Percentiles rank a stretch among this genome's conserved stretches.
These are phyloP conservation scores for Druceiella hillmani DNA, from an alignment of 2,888 invertebrate species.

Conservation along the genomic window DNA sequence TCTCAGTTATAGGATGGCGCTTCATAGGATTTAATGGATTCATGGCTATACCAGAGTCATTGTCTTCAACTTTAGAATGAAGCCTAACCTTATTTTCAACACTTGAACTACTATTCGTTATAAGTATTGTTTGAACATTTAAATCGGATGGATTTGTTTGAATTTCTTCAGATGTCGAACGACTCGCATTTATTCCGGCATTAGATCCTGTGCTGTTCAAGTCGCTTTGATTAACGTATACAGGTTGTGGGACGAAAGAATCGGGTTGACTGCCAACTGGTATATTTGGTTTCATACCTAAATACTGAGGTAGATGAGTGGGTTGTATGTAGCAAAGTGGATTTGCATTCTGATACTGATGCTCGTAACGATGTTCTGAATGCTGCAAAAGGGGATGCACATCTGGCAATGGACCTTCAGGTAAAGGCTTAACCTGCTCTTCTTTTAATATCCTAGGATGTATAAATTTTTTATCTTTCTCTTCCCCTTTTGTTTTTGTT, in stretches of 20 bases:
- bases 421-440: conserved; percentile 47
- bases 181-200: conserved; percentile 40
- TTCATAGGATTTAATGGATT: conserved; percentile 54
- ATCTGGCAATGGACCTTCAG: conserved; percentile 42
- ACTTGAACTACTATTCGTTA: too few species aligned
- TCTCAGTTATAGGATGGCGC: conserved; percentile 69
- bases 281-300: conserved; percentile 51
- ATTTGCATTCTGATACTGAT: conserved; percentile 51
- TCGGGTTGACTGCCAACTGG: conserved; percentile 35
- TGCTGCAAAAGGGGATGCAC: conserved; percentile 69
- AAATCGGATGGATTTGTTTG: conserved; percentile 32
- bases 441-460: conserved; percentile 46
- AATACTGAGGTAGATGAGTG: conserved; percentile 57
- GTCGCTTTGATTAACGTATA: conserved; percentile 47
- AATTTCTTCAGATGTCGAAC: conserved; percentile 42
- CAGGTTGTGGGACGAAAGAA: conserved; percentile 39
- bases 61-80: conserved; percentile 56
- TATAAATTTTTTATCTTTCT: conserved; percentile 50
- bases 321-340: conserved; percentile 51
- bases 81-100: too few species aligned
- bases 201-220: conserved; percentile 33
- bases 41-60: conserved; percentile 76
- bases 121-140: too few species aligned
- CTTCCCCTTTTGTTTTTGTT: conserved; percentile 44
- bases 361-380: conserved; percentile 72